These are phyloP conservation scores for Steatornis caripensis DNA, from an alignment of 2,113 vertebrate species.

Conservation along the genomic window DNA sequence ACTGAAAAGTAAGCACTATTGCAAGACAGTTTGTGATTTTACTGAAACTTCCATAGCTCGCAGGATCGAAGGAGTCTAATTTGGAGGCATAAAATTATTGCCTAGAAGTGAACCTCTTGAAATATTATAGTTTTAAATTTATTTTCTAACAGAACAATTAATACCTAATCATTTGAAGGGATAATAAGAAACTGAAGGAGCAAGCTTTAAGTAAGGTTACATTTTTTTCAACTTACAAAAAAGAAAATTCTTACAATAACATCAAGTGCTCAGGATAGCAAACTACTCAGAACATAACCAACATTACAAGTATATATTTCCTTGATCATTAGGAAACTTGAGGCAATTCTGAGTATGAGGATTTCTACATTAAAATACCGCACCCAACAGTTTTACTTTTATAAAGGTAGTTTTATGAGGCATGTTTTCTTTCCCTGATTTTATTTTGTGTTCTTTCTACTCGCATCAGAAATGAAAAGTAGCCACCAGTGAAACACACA, in stretches of 20 bases:
- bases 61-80: background rate
- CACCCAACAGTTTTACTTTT: background rate
- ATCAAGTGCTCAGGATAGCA: background rate
- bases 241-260: background rate
- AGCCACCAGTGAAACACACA: background rate
- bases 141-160: background rate
- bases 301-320: background rate
- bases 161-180: background rate
- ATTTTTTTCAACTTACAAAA: background rate
- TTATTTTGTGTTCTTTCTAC: background rate
- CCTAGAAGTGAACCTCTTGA: background rate
- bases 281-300: background rate
- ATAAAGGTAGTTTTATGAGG: background rate
- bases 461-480: background rate
- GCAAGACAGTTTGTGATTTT: background rate
- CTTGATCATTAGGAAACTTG: background rate
- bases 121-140: background rate
- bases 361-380: background rate
- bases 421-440: rapidly evolving
- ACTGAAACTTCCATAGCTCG: background rate
- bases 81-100: background rate
- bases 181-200: background rate
- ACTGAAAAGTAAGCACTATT: background rate
- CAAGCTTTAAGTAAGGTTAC: background rate
- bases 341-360: background rate